Evolutionary conservation across 1,140 invertebrate species (phyloP).

Genomic region (Neuroterus valhalla): DNA sequence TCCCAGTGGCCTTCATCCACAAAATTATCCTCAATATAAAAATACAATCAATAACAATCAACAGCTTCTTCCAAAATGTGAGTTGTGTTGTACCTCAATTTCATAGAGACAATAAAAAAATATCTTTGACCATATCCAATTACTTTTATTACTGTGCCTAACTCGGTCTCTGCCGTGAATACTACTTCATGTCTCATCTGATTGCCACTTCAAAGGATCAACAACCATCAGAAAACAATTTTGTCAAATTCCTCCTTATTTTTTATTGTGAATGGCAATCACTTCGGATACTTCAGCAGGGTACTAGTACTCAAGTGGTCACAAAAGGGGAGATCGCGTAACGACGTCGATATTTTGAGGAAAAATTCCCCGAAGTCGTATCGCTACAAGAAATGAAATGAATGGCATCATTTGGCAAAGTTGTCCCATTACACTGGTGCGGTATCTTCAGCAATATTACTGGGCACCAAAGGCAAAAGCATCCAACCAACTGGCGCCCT

Average conservation of each 20-base stretch:
- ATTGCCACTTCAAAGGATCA: no score
- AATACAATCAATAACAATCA: no score
- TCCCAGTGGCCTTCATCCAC: no score
- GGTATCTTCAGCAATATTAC: constrained; percentile 37
- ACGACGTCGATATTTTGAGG: constrained; percentile 53
- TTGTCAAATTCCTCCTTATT: background rate
- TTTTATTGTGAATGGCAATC: background rate
- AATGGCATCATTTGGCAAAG: constrained; percentile 71
- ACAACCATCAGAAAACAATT: background rate
- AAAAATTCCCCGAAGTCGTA: constrained; percentile 55
- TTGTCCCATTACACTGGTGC: constrained; percentile 59
- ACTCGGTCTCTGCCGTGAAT: no score
- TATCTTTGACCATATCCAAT: no score
- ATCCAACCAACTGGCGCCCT: constrained; percentile 57
- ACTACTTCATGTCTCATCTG: no score
- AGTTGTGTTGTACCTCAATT: no score
- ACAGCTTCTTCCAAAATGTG: no score
- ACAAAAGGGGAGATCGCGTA: constrained; percentile 9
- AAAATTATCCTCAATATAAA: no score
- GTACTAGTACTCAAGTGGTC: constrained; percentile 1
- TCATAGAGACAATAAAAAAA: no score
- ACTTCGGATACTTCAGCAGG: background rate
- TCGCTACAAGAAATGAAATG: constrained; percentile 67
- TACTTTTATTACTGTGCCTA: no score
- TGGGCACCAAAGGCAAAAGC: constrained; percentile 29